Conservation (phyloP, 2,888 invertebrate genomes). For the Fissipunctia ypsillon region DNA sequence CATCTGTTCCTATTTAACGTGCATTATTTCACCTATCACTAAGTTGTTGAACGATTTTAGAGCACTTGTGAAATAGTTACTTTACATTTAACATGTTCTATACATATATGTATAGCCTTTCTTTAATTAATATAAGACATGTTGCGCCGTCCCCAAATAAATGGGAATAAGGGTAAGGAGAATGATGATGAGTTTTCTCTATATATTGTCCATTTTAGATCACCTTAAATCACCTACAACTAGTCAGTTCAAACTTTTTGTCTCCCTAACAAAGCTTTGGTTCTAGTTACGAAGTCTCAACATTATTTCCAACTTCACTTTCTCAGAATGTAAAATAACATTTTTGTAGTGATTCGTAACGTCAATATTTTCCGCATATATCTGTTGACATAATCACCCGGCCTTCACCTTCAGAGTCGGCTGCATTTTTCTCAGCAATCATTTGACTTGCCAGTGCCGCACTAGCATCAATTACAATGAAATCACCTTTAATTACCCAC, state of each 20-base stretch:
- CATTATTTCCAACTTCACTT: neutral
- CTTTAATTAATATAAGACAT: neutral
- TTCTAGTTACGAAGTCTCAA: neutral
- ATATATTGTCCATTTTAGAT: neutral
- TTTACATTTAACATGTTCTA: too few relatives aligned
- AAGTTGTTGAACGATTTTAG: neutral
- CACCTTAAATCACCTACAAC: neutral
- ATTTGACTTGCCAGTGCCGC: conserved; percentile 33
- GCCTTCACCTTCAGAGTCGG: conserved; percentile 64
- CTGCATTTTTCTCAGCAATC: conserved; percentile 55
- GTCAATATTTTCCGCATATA: conserved; percentile 29
- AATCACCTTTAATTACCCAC: conserved; percentile 55
- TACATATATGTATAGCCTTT: too few relatives aligned
- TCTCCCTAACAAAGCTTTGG: neutral
- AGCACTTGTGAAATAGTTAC: neutral
- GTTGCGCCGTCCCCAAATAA: neutral
- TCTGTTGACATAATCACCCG: conserved; percentile 51
- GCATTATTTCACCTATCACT: conserved; percentile 3
- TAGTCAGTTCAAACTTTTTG: neutral
- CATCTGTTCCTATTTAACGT: conserved; percentile 22
- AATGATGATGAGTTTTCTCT: neutral
- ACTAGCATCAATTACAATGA: conserved; percentile 52
- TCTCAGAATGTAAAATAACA: conserved; percentile 9
- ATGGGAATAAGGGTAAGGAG: too few relatives aligned
- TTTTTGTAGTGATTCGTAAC: conserved; percentile 14